A percentile compares a stretch with the other conserved stretches of the same genome.
Conservation (phyloP, 2,888 invertebrate genomes). For the Amaurobius ferox region DNA sequence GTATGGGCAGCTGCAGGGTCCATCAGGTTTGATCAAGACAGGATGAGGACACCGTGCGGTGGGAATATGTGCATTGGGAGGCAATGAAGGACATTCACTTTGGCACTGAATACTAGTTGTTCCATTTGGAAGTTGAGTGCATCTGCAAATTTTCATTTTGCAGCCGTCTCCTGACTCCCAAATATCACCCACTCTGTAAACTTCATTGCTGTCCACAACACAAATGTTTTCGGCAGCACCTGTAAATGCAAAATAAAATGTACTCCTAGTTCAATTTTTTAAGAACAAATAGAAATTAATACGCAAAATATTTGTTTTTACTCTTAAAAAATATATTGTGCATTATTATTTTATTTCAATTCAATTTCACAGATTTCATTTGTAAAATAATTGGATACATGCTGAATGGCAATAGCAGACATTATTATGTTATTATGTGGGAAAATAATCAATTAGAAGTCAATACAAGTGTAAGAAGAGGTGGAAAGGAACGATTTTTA, state of each 20-base stretch:
- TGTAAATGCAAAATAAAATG: neutral
- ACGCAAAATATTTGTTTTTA: no score
- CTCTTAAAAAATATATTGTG: no score
- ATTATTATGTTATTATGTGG: no score
- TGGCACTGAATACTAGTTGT: slow-evolving; percentile 74
- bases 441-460: no score
- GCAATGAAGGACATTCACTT: slow-evolving; percentile 74
- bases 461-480: no score
- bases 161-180: slow-evolving; percentile 75
- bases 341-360: no score
- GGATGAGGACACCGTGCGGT: slow-evolving; percentile 74
- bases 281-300: no score
- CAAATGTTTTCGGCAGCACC: slow-evolving; percentile 48
- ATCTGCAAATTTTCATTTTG: slow-evolving; percentile 74
- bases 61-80: slow-evolving; percentile 73
- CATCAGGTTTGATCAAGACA: slow-evolving; percentile 74
- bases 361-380: no score
- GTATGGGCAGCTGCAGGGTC: slow-evolving; percentile 74
- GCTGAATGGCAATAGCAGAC: no score
- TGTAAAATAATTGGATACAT: no score
- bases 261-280: no score
- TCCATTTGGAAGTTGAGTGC: slow-evolving; percentile 74
- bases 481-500: no score
- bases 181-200: slow-evolving; percentile 73
- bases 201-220: slow-evolving; percentile 42